A percentile compares a stretch with the other conserved stretches of the same genome.
phyloP scores from a whole-genome alignment of 2,888 invertebrate species.

The Polydrusus pterygomalis region DNA sequence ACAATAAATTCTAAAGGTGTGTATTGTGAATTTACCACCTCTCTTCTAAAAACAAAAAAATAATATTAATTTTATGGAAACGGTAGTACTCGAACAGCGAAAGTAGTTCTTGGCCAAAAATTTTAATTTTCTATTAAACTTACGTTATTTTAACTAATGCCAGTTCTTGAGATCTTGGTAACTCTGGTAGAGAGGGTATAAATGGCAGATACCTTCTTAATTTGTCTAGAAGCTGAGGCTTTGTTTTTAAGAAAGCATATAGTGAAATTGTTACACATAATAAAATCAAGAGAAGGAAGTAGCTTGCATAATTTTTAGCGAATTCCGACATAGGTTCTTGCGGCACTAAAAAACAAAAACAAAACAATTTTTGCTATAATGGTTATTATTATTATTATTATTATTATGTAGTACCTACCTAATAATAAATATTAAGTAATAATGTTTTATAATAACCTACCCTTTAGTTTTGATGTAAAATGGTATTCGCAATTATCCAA shows the following conservation, averaged over 20 bases:
- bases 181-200: conserved; percentile 5
- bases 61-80: neutral
- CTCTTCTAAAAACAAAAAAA: conserved; percentile 48
- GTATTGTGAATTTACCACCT: conserved; percentile 59
- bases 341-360: conserved; percentile 35
- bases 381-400: too few relatives aligned
- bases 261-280: neutral
- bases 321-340: conserved; percentile 4
- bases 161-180: conserved; percentile 1
- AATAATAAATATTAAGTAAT: too few relatives aligned
- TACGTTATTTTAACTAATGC: neutral
- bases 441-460: conserved; percentile 30
- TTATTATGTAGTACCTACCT: too few relatives aligned
- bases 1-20: conserved; percentile 56
- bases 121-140: neutral
- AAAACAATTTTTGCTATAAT: neutral
- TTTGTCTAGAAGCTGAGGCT: conserved; percentile 34
- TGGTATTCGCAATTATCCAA: conserved; percentile 50
- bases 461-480: conserved; percentile 35
- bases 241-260: conserved; percentile 13
- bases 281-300: conserved; percentile 13
- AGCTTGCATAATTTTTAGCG: conserved; percentile 24
- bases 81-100: neutral
- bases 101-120: neutral
- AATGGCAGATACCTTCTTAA: conserved; percentile 38